Percentiles rank a stretch among this genome's conserved stretches.
These are phyloP conservation scores for Rousettus leschenaultii DNA, from an alignment of 2,113 vertebrate species.

Conservation along the genomic window DNA sequence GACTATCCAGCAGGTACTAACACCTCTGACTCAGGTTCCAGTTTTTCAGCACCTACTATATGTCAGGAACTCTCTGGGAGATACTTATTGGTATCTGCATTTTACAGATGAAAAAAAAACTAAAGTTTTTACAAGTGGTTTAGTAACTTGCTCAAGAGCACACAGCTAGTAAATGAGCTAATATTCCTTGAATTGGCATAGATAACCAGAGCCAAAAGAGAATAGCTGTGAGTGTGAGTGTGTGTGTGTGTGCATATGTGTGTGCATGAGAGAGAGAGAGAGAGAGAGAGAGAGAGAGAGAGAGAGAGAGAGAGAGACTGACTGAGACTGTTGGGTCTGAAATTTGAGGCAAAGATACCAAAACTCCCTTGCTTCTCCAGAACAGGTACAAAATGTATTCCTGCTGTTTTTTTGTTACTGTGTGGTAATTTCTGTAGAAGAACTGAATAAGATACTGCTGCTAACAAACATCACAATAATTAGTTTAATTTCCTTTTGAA, in stretches of 20 bases:
- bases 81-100: background rate
- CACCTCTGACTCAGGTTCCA: background rate
- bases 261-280: background rate
- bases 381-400: background rate
- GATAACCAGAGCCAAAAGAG: background rate
- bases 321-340: background rate
- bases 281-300: background rate
- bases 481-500: background rate
- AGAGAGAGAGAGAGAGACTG: background rate
- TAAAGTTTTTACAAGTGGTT: background rate
- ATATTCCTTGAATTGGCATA: background rate
- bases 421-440: background rate
- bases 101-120: background rate
- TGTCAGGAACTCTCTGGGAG: background rate
- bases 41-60: background rate
- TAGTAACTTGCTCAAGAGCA: background rate
- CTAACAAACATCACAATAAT: background rate
- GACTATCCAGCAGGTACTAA: background rate
- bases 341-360: background rate
- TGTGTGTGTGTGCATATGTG: background rate
- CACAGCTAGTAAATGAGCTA: background rate
- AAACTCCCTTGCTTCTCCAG: background rate
- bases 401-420: background rate
- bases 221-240: background rate
- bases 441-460: background rate